Conservation (phyloP, 2,113 vertebrate genomes). For the Odocoileus hemionus region DNA sequence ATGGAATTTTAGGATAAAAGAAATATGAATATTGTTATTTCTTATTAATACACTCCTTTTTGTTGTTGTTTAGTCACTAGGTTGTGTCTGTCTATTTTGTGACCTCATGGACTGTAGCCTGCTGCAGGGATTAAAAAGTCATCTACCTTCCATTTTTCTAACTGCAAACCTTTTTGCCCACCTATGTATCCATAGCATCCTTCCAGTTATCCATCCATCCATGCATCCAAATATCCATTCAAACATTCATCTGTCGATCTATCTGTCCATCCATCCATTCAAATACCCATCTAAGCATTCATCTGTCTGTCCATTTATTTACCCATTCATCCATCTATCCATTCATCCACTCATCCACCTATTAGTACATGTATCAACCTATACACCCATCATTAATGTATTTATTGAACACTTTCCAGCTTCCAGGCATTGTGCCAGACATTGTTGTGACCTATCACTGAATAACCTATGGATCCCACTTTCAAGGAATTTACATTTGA, state of each 20-base stretch:
- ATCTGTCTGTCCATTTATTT: neutral
- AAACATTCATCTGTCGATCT: neutral
- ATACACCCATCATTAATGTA: neutral
- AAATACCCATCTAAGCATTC: neutral
- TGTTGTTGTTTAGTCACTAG: neutral
- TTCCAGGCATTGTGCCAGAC: neutral
- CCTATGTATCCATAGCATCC: neutral
- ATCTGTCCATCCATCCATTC: neutral
- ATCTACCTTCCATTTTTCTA: neutral
- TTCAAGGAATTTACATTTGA: neutral
- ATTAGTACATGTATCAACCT: neutral
- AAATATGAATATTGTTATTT: neutral
- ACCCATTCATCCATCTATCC: neutral
- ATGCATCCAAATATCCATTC: neutral
- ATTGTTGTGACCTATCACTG: neutral
- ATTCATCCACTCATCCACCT: neutral
- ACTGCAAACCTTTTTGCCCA: rapidly evolving
- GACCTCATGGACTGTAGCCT: neutral
- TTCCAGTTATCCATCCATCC: neutral
- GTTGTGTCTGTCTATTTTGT: neutral
- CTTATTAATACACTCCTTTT: neutral
- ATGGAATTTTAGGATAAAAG: neutral
- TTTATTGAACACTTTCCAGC: neutral
- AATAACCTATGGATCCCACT: neutral
- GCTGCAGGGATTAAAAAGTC: neutral